Base-by-base conservation (phyloP, 2,888 invertebrate species). In the Pelosia muscerda region DNA sequence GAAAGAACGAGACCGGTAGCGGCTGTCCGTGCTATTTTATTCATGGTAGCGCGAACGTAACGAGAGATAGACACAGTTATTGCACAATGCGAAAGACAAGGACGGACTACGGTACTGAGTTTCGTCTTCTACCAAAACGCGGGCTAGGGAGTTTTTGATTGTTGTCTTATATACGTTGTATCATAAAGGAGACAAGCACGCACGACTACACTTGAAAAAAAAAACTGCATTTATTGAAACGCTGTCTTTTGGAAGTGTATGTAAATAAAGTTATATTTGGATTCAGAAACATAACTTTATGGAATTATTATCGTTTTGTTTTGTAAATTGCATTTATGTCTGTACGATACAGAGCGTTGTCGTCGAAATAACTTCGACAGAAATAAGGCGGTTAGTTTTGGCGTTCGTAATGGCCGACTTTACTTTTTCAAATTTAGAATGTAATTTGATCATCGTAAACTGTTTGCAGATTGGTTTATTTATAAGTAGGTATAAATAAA, bases 131-230 rank as follows among this genome's bases (percentile, higher is more conserved):
- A 90, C 88, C 86, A 87, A 91, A 92, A 90, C 86, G 84, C 84
- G 89, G 86, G 88, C 86, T 88, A 90, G 88, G 89, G 88, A 84
- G 88, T 81, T 83, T 85, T 86, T 91, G 87, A 92, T 92, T 92
- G 92, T 93, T 92, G 89, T 88, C 90, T 69, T 81, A 81, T 81
- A 66, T 81, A 81, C 74, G 66, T 62, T 5, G 72, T 68, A 73
- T 79, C 78, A 78, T 82, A 81, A 79, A 80, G 74, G 82, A 81
- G 75, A n/a, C n/a, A n/a, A n/a, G 76, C 72, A 68, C 67, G 76
- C 72, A 68, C 67, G 75, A 68, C 78, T 65, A 73, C 79, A 28
- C 57, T 57, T 26, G 73, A 78, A 88, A 78, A 88, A 89, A 90
- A 88, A 90, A 89, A 87, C 84, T 88, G 89, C 89, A 90, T 84